Conservation (phyloP, 2,888 invertebrate genomes). For the Lamellibrachia satsuma region DNA sequence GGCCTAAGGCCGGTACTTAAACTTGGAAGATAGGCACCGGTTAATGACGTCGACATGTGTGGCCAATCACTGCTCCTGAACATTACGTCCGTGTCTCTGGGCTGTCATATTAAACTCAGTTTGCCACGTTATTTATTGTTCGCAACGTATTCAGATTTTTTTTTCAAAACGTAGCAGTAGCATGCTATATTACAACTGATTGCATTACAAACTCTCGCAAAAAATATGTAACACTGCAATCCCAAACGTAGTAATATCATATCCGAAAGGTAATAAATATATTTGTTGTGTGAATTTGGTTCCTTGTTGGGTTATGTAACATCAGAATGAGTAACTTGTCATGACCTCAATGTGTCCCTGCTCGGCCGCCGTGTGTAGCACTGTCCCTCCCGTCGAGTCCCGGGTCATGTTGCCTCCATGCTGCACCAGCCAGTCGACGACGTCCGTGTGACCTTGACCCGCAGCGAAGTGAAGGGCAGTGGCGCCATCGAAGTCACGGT, state of each 20-base stretch:
- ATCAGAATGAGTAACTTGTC: neutral
- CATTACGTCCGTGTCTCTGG: too few relatives aligned
- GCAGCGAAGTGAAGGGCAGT: slow-evolving; percentile 90
- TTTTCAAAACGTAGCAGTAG: too few relatives aligned
- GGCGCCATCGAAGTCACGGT: slow-evolving; percentile 87
- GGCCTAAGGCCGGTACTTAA: too few relatives aligned
- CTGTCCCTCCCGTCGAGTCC: slow-evolving; percentile 88
- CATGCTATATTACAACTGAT: neutral
- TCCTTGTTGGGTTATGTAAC: neutral
- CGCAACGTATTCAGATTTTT: too few relatives aligned
- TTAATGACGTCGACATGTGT: too few relatives aligned
- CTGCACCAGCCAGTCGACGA: slow-evolving; percentile 82
- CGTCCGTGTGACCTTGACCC: slow-evolving; percentile 78
- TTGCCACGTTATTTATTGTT: too few relatives aligned
- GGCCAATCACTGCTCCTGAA: too few relatives aligned
- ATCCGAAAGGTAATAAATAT: neutral
- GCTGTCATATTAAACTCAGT: too few relatives aligned
- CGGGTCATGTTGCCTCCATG: slow-evolving; percentile 83
- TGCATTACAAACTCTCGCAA: neutral
- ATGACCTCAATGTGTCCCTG: slow-evolving; percentile 87
- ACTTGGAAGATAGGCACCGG: too few relatives aligned
- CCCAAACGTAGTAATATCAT: too few relatives aligned
- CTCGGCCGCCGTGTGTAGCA: slow-evolving; percentile 90
- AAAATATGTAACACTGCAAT: neutral
- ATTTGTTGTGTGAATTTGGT: neutral